phyloP scores from a whole-genome alignment of 2,797 vertebrate species.

The Chaunax sp. region DNA sequence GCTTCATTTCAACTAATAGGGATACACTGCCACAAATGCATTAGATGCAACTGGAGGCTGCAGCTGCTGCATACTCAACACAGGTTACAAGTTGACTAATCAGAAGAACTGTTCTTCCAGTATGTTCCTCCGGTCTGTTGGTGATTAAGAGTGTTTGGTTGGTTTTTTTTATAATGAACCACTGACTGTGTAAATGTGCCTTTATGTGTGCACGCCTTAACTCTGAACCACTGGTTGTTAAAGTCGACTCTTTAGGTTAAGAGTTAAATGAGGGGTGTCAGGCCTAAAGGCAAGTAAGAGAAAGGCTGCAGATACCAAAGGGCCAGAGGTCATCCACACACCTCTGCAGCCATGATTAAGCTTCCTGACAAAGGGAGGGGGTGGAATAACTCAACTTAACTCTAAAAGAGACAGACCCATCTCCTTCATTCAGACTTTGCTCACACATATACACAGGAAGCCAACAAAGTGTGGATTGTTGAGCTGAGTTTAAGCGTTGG shows the following conservation, averaged over 20 bases:
- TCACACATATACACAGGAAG: conserved; percentile 17
- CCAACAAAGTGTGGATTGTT: conserved; percentile 6
- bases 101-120: background rate
- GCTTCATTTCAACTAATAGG: background rate
- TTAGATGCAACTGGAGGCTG: background rate
- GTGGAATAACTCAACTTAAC: conserved; percentile 34
- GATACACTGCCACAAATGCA: too few relatives aligned
- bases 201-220: conserved; percentile 25
- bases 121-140: background rate
- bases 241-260: conserved; percentile 24
- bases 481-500: background rate
- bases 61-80: conserved; percentile 1
- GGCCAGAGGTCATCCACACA: conserved; percentile 66
- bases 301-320: conserved; percentile 47
- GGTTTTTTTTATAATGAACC: conserved; percentile 18
- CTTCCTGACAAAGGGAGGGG: conserved; percentile 54
- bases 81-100: background rate
- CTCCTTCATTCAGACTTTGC: conserved; percentile 15
- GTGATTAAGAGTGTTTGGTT: background rate
- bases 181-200: conserved; percentile 7
- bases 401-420: conserved; percentile 20
- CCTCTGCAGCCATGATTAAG: conserved; percentile 66
- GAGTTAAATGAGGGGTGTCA: conserved; percentile 57
- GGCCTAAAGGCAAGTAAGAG: conserved; percentile 46
- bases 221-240: background rate